Evolutionary conservation across 2,113 vertebrate species (phyloP).

Genomic region (Cheilinus undulatus): DNA sequence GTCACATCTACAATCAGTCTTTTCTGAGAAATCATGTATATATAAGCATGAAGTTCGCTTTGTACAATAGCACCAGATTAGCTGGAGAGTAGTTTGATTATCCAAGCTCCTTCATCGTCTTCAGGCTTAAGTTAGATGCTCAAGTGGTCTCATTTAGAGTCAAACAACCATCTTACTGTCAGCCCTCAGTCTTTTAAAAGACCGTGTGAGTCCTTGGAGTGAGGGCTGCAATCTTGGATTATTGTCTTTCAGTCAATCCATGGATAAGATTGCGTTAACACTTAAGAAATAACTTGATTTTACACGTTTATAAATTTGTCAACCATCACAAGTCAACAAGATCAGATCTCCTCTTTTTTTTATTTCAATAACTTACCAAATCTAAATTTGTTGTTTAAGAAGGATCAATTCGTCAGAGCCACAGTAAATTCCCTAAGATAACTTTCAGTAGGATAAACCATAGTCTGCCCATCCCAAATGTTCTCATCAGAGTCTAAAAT

Average conservation of each 20-base stretch:
- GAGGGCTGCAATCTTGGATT: no score
- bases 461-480: no score
- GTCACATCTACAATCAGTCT: slow-evolving; percentile 55
- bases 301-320: background rate
- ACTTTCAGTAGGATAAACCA: no score
- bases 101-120: background rate
- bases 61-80: slow-evolving; percentile 11
- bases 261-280: background rate
- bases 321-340: no score
- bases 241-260: background rate
- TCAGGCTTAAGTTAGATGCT: background rate
- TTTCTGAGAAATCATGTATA: slow-evolving; percentile 36
- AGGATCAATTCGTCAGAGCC: no score
- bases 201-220: background rate
- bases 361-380: background rate
- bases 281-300: background rate
- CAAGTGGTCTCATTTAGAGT: slow-evolving; percentile 1
- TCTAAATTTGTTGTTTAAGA: no score
- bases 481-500: no score
- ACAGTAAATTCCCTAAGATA: no score
- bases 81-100: background rate
- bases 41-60: slow-evolving; percentile 25
- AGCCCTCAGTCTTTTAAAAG: background rate
- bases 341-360: background rate
- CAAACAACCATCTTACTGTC: background rate